Conservation (phyloP, 2,888 invertebrate species). For the Mythimna impura region DNA sequence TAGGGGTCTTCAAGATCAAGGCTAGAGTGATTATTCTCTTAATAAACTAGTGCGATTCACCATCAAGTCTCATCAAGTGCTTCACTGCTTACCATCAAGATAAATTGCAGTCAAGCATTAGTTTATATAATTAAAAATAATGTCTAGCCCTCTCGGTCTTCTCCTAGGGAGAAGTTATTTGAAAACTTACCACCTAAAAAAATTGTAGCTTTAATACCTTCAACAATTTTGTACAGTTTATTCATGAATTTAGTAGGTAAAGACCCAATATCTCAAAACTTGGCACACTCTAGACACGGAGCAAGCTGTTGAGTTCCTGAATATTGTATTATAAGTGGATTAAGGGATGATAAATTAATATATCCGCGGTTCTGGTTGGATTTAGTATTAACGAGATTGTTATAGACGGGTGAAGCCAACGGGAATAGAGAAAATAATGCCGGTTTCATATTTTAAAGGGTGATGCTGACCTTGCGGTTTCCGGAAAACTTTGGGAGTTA, state of each 20-base stretch:
- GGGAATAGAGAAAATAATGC: conserved; percentile 22
- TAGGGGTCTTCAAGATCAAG: too few species aligned
- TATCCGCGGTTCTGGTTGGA: conserved; percentile 11
- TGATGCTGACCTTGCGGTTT: background rate
- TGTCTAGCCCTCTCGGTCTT: too few species aligned
- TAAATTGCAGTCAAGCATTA: too few species aligned
- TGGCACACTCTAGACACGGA: background rate
- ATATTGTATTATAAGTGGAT: conserved; percentile 45
- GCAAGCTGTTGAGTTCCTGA: conserved; percentile 37
- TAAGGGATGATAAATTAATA: conserved; percentile 47
- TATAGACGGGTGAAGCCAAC: background rate
- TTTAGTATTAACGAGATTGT: conserved; percentile 39
- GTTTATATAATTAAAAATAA: too few species aligned
- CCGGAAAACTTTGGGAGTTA: background rate
- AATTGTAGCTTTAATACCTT: too few species aligned
- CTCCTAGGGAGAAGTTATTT: too few species aligned
- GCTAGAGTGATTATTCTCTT: too few species aligned
- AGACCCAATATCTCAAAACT: conserved; percentile 18
- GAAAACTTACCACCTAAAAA: too few species aligned
- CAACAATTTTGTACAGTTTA: too few species aligned
- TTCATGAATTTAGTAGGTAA: background rate
- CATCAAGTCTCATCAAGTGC: too few species aligned
- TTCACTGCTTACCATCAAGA: too few species aligned
- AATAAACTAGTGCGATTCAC: too few species aligned
- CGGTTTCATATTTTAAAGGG: conserved; percentile 35